Evolutionary conservation across 2,797 vertebrate species (phyloP), one percentile per base, ranked within the genome.

Genomic region (Sciurus carolinensis): DNA sequence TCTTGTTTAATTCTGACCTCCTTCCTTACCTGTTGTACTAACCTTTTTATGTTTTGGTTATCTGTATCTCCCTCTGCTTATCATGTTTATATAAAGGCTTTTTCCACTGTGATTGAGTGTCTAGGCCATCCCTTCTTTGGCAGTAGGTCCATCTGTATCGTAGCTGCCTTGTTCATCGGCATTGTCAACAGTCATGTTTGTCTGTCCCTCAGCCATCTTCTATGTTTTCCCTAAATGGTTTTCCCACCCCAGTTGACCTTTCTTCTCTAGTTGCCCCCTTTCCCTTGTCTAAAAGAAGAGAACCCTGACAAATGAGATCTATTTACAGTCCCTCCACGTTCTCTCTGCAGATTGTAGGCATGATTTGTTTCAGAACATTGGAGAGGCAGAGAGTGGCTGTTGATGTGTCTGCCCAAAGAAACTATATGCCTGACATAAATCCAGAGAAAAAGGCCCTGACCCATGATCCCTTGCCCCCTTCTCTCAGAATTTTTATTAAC

Each of bases 301-400:
- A 94, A 79, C 33, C 66, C 12, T 71, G 76, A 96, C 39, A 90
- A 72, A 64, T 50, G 73, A 93, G 76, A 72, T n/a, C 5, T 13
- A 71, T 50, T 93, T 91, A 57, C 13, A 87, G 30, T 84, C 28
- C 3, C 26, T 81, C 54, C 42, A 96, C 2, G 0, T 44, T 95
- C 96, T 94, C 76, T 96, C 47, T 88, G 42, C 24, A 90, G 42
- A 91, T 76, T 75, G 59, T 12, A 97, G 54, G 44, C 39, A 97
- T 85, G 44, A 91, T 87, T 89, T 95, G 77, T 92, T 92, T 95
- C 42, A 91, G 50, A 90, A 90, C 13, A 94, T 72, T 59, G 22
- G 44, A 76, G 47, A 42, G 54, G 72, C 59, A 13, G 36, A 76
- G n/a, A 87, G 47, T 28, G 42, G 17, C 50, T 87, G 3, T 33